These are phyloP conservation scores for Merluccius polli DNA, from an alignment of 2,797 vertebrate genomes.

Conservation along the genomic window DNA sequence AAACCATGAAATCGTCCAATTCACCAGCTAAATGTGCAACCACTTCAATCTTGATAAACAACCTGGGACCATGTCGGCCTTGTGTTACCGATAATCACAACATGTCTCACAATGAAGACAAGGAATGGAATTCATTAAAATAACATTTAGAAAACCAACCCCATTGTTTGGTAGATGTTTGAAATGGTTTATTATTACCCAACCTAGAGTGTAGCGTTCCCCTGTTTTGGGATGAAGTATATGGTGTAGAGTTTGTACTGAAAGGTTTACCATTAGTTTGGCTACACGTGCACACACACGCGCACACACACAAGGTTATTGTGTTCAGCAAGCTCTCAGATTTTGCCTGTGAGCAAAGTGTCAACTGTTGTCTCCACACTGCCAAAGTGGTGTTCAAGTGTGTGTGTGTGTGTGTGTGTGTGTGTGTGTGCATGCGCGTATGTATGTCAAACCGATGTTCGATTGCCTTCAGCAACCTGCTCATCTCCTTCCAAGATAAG, in stretches of 20 bases:
- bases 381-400: neutral
- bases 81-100: neutral
- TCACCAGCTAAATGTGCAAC: neutral
- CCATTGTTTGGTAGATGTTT: neutral
- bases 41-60: constrained; percentile 3
- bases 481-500: constrained; percentile 26
- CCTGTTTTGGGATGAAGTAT: neutral
- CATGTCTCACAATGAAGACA: neutral
- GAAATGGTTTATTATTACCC: neutral
- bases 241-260: neutral
- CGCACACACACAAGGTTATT: neutral
- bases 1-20: constrained; percentile 1
- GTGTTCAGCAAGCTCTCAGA: neutral
- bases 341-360: neutral
- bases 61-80: neutral
- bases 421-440: constrained; percentile 9
- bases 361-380: neutral
- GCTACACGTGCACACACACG: neutral
- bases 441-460: constrained; percentile 9
- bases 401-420: neutral
- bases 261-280: neutral
- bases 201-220: neutral
- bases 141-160: neutral
- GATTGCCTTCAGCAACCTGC: constrained; percentile 20
- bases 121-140: neutral